Base-by-base conservation (phyloP, 2,888 invertebrate genomes). In the Melanchra persicariae region DNA sequence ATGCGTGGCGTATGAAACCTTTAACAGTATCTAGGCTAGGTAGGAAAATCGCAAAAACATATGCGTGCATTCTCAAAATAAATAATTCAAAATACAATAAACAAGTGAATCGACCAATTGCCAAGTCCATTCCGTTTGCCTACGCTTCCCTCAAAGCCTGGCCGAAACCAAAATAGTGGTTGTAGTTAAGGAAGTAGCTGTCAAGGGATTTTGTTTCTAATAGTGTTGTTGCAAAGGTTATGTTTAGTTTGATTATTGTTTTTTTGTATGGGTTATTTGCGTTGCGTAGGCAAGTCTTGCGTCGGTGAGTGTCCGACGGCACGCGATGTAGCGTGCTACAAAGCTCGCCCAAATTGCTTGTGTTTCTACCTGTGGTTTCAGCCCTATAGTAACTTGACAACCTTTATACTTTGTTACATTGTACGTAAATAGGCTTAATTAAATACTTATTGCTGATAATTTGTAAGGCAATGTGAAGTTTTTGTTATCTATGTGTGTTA, bases 271-370 rank as follows among this genome's bases (percentile, higher is more conserved):
- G 84, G 89, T 88, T 86, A 78, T 87, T 90, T 89, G 88, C 87
- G 87, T 90, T 88, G 88, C 85, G 84, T 88, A 87, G 87, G 89
- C 87, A 87, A 90, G 90, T 88, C 89, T 85, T 87, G 85, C 87
- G 87, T 88, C 82, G 82, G 80, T 87, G 87, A 94, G 82, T 90
- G 86, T 79, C 93, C 93, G 92, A 59, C 93, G 92, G 92, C 95
- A 95, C 94, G 95, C 94, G 61, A 95, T 65, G 6, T 95, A 71
- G 95, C 95, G 95, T 95, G 94, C 73, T 79, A 54, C 70, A 66
- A 77, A 87, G 87, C 92, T 91, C 91, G 89, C 88, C 85, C 85
- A 85, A 86, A 87, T 87, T 84, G 86, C 84, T 83, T 73, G 77
- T 78, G 72, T 89, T 84, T 79, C 81, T 88, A 88, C 89, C 88